phyloP scores from a whole-genome alignment of 2,888 invertebrate species.

The Minunthozetes semirufus region DNA sequence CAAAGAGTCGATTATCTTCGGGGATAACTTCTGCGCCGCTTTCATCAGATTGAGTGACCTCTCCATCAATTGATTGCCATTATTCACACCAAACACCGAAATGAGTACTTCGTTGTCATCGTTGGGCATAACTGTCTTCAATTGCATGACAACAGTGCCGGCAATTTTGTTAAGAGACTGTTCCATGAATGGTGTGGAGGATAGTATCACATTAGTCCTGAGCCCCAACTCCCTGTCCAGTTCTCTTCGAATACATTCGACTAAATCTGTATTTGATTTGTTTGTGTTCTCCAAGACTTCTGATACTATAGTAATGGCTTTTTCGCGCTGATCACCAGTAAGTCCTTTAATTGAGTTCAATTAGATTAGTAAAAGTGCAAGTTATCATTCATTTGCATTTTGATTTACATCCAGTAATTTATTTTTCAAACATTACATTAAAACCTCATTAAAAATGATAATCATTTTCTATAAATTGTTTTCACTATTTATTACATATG shows the following conservation, averaged over 20 bases:
- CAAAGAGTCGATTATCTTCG: conserved; percentile 32
- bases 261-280: neutral
- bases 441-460: neutral
- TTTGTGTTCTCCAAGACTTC: conserved; percentile 14
- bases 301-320: neutral
- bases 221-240: conserved; percentile 7
- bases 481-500: no score
- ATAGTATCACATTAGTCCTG: conserved; percentile 10
- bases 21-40: conserved; percentile 21
- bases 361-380: neutral
- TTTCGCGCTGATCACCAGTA: neutral
- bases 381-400: neutral
- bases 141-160: conserved; percentile 24
- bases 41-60: conserved; percentile 11
- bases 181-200: conserved; percentile 16
- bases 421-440: neutral
- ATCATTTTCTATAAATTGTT: no score
- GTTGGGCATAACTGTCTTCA: neutral
- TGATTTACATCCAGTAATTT: neutral
- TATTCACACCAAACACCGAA: conserved; percentile 3
- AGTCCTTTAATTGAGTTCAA: neutral
- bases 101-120: neutral
- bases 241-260: conserved; percentile 18
- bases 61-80: neutral
- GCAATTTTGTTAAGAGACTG: neutral